A percentile compares a stretch with the other conserved stretches of the same genome.
Conservation (phyloP, 2,113 vertebrate species). For the Telmatochromis brichardi region DNA sequence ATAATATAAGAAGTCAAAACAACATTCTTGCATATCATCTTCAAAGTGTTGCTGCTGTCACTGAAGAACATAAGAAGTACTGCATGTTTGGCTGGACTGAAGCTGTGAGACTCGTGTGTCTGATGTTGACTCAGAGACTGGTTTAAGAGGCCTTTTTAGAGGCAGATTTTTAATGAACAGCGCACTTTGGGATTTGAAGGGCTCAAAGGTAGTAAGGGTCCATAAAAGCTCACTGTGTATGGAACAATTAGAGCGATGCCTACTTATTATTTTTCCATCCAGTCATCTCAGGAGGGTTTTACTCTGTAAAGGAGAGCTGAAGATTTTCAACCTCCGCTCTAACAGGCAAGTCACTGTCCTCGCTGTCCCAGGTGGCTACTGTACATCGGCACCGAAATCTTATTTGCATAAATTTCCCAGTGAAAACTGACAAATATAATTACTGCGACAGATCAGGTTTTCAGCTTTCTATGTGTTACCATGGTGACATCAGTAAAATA, state of each 20-base stretch:
- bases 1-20: not conserved
- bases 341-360: not conserved
- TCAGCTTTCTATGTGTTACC: not conserved
- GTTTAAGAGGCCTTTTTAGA: not conserved
- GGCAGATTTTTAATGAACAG: conserved; percentile 21
- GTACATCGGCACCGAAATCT: not conserved
- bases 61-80: not conserved
- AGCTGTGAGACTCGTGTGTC: not conserved
- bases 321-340: not conserved
- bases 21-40: not conserved
- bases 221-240: not conserved
- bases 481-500: not conserved
- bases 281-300: not conserved
- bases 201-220: not conserved
- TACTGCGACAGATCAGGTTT: not conserved
- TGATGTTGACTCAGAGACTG: not conserved
- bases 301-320: not conserved
- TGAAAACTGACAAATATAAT: not conserved
- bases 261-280: not conserved
- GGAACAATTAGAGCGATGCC: not conserved
- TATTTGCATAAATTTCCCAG: not conserved
- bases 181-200: not conserved
- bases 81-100: not conserved
- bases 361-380: not conserved
- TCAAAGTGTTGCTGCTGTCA: not conserved